Percentiles rank a stretch among this genome's conserved stretches.
Conservation (phyloP, 2,888 invertebrate genomes). For the Acanthosoma haemorrhoidale region DNA sequence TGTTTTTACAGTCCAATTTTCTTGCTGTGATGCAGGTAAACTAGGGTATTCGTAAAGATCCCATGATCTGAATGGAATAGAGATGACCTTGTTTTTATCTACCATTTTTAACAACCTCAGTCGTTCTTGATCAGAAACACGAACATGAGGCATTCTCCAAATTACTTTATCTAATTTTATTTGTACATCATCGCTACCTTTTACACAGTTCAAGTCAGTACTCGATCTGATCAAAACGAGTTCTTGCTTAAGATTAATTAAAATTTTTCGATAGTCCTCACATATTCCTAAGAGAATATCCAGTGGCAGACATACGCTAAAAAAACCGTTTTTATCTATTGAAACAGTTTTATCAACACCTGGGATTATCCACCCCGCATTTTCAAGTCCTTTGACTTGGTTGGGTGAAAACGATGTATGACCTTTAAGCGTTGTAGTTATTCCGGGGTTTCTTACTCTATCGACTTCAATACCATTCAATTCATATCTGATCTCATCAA, state of each 20-base stretch:
- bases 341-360: no score
- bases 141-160: constrained; percentile 40
- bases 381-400: no score
- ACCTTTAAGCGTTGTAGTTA: constrained; percentile 30
- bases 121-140: constrained; percentile 38
- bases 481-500: constrained; percentile 31
- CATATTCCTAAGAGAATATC: constrained; percentile 37
- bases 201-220: constrained; percentile 26
- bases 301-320: constrained; percentile 36
- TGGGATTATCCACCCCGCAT: no score
- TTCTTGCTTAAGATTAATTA: constrained; percentile 28
- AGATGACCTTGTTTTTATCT: no score
- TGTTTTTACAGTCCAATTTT: constrained; percentile 44
- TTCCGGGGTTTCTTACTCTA: constrained; percentile 25
- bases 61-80: constrained; percentile 44
- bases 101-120: no score
- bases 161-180: constrained; percentile 36
- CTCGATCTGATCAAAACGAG: constrained; percentile 6
- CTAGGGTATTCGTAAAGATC: constrained; percentile 45
- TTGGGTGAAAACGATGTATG: no score
- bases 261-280: constrained; percentile 39
- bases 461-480: constrained; percentile 31
- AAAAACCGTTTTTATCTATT: no score
- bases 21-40: constrained; percentile 43
- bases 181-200: background rate